phyloP scores from a whole-genome alignment of 2,888 invertebrate species.

The Lasioglossum pauxillum region DNA sequence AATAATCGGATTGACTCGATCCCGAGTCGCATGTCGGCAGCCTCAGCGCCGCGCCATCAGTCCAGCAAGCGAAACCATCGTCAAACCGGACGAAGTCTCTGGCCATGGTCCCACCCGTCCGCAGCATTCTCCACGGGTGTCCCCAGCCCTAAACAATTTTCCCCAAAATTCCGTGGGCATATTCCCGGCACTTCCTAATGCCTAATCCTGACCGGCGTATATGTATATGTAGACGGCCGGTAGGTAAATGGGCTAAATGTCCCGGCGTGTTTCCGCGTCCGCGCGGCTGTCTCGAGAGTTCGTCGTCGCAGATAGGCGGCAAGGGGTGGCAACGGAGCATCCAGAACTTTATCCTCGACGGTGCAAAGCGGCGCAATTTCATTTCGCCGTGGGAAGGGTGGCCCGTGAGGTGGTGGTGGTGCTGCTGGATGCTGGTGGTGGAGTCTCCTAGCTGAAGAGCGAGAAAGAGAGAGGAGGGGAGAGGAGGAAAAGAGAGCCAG shows the following conservation, averaged over 20 bases:
- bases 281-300: slow-evolving; percentile 41
- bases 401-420: not conserved
- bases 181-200: slow-evolving; percentile 55
- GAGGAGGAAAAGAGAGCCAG: slow-evolving; percentile 22
- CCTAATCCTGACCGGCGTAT: slow-evolving; percentile 51
- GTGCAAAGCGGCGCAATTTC: slow-evolving; percentile 75
- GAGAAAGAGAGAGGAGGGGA: not conserved
- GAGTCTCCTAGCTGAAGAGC: not conserved
- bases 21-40: not conserved
- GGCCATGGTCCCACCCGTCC: not conserved
- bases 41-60: not conserved
- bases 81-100: not conserved
- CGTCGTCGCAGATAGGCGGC: slow-evolving; percentile 34
- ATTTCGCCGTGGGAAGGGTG: slow-evolving; percentile 46
- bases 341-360: slow-evolving; percentile 68
- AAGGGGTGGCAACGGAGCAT: slow-evolving; percentile 44
- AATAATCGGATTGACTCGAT: not conserved
- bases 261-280: slow-evolving; percentile 39
- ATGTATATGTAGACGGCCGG: slow-evolving; percentile 24
- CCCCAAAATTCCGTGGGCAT: slow-evolving; percentile 47
- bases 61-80: not conserved
- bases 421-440: not conserved
- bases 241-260: slow-evolving; percentile 61
- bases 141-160: slow-evolving; percentile 33
- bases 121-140: slow-evolving; percentile 16